Percentiles rank a stretch among this genome's conserved stretches.
phyloP scores from a whole-genome alignment of 1,140 invertebrate species.

The Drosophila subobscura region DNA sequence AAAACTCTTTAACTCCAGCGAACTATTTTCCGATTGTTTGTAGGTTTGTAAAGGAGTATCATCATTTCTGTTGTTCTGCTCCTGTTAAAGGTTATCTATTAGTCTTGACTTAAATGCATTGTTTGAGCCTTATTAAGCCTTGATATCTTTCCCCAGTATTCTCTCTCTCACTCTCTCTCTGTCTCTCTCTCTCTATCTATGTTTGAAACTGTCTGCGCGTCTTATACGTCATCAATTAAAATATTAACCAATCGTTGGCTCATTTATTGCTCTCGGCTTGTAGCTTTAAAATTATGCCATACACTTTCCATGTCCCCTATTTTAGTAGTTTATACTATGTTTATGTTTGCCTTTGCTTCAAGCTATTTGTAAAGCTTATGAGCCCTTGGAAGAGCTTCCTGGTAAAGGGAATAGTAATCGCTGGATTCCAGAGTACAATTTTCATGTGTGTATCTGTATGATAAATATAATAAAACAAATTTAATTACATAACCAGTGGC shows the following conservation, averaged over 20 bases:
- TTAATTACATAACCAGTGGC: conserved; percentile 39
- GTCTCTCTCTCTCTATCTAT: conserved; percentile 3
- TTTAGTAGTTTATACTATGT: conserved; percentile 14
- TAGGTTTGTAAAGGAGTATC: too few relatives aligned
- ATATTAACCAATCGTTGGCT: conserved; percentile 40
- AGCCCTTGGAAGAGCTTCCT: conserved; percentile 16
- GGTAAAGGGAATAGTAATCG: conserved; percentile 14
- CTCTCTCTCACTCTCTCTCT: conserved; percentile 1
- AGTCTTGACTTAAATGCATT: conserved; percentile 25
- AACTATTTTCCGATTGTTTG: too few relatives aligned
- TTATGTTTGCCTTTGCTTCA: conserved; percentile 16
- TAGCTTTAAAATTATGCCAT: neutral
- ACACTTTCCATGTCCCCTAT: conserved; percentile 7
- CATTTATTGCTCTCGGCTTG: too few relatives aligned
- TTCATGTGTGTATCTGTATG: neutral
- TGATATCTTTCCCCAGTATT: conserved; percentile 23
- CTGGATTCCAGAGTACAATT: neutral
- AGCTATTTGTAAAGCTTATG: conserved; percentile 31
- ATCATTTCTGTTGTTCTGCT: conserved; percentile 24
- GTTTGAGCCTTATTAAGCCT: conserved; percentile 59
- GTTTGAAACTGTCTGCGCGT: neutral
- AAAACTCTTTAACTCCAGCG: too few relatives aligned
- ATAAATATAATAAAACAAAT: conserved; percentile 36
- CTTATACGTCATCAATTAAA: conserved; percentile 57
- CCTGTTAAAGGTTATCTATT: neutral